Conservation (phyloP, 1,140 invertebrate species). For the Zaprionus camerounensis region DNA sequence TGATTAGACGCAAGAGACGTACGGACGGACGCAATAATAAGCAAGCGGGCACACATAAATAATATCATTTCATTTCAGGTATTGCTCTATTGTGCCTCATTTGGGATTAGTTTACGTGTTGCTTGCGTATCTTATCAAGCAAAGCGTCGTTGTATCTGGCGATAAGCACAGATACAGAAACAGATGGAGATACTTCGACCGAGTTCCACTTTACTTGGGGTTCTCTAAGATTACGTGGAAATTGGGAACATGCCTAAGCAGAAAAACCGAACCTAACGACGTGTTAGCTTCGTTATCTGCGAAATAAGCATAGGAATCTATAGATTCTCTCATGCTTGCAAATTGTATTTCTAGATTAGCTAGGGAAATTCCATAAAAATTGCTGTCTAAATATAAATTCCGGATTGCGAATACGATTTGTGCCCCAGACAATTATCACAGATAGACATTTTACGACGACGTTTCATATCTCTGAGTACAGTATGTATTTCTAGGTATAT, state of each 20-base stretch:
- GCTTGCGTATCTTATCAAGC: slow-evolving; percentile 40
- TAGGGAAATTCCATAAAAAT: not conserved
- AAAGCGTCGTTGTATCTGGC: slow-evolving; percentile 14
- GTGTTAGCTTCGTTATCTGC: not conserved
- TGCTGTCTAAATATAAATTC: not conserved
- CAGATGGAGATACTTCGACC: slow-evolving; percentile 8
- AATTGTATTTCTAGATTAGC: slow-evolving; percentile 3
- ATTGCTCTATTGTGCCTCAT: slow-evolving; percentile 35
- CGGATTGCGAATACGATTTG: not conserved
- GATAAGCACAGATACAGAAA: slow-evolving; percentile 31
- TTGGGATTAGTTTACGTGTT: slow-evolving; percentile 49
- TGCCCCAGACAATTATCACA: slow-evolving; percentile 19
- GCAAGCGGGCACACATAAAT: slow-evolving; percentile 2
- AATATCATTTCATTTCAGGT: slow-evolving; percentile 24
- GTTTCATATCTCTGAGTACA: not conserved
- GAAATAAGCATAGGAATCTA: not conserved
- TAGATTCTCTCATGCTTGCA: not conserved
- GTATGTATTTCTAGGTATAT: not conserved
- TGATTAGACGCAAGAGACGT: slow-evolving; percentile 28
- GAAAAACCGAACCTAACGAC: not conserved
- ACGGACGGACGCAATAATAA: slow-evolving; percentile 19
- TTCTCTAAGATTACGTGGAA: slow-evolving; percentile 1
- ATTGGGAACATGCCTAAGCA: slow-evolving; percentile 11
- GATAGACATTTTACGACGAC: slow-evolving; percentile 2
- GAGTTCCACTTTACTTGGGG: slow-evolving; percentile 3